A percentile compares a stretch with the other conserved stretches of the same genome.
Evolutionary conservation across 2,113 vertebrate species (phyloP).

Genomic region (Eupsittula cactorum): DNA sequence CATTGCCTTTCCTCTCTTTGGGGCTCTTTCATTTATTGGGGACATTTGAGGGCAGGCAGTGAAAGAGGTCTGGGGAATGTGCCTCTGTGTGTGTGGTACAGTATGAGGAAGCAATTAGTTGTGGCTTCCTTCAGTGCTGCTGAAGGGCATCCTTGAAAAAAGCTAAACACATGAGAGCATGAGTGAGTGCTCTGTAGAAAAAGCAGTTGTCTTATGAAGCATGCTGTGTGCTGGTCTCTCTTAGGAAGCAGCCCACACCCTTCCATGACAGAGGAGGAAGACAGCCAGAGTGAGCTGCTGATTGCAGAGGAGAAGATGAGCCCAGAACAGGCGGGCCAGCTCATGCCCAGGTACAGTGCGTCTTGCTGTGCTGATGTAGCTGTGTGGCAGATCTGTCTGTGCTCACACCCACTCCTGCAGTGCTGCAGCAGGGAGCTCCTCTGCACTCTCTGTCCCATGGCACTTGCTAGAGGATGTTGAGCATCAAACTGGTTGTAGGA

Average conservation of each 20-base stretch:
- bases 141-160: background rate
- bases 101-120: background rate
- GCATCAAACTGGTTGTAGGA: background rate
- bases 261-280: slow-evolving; percentile 94
- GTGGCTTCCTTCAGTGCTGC: background rate
- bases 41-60: background rate
- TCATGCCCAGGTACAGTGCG: slow-evolving; percentile 89
- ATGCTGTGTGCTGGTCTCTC: background rate
- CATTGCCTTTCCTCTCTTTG: background rate
- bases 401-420: background rate
- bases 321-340: slow-evolving; percentile 92
- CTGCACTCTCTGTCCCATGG: background rate
- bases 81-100: background rate
- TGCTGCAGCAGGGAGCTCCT: background rate
- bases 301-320: slow-evolving; percentile 98
- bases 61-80: background rate
- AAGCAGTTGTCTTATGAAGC: background rate
- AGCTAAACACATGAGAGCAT: accelerated
- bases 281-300: slow-evolving; percentile 92
- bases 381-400: background rate
- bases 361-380: background rate
- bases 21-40: background rate
- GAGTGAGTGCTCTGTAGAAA: background rate
- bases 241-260: slow-evolving; percentile 95
- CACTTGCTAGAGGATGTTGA: background rate